Conservation (phyloP, 2,113 vertebrate genomes). For the Rhea americana region DNA sequence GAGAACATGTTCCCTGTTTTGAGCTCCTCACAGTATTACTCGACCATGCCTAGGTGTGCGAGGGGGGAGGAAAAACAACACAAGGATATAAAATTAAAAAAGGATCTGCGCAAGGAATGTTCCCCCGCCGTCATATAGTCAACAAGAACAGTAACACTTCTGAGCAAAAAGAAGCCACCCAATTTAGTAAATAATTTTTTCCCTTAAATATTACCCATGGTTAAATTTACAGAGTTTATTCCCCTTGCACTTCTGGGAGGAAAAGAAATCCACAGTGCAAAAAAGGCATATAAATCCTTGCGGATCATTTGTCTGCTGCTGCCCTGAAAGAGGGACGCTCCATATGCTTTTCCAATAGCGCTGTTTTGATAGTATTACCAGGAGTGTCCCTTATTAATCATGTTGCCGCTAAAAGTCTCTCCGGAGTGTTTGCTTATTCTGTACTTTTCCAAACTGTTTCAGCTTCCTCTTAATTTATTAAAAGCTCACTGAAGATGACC, state of each 20-base stretch:
- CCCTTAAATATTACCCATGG: accelerated
- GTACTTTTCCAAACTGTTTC: neutral
- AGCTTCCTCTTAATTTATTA: constrained; percentile 7
- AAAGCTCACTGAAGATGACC: neutral
- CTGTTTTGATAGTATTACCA: constrained; percentile 50
- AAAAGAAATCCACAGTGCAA: neutral
- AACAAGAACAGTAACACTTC: neutral
- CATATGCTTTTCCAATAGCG: constrained; percentile 58
- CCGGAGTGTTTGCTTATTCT: constrained; percentile 31
- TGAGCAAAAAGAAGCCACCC: neutral
- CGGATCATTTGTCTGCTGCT: neutral
- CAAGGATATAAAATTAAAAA: neutral
- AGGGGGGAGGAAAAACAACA: neutral
- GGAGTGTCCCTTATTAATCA: constrained; percentile 60
- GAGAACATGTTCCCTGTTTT: neutral
- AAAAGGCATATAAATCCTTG: neutral
- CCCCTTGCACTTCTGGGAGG: neutral
- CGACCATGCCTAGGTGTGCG: accelerated
- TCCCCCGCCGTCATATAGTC: neutral
- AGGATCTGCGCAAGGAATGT: neutral
- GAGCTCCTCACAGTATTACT: neutral
- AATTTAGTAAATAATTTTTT: neutral
- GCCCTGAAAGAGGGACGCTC: neutral
- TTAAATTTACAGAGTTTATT: neutral
- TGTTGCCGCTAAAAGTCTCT: constrained; percentile 46